Conservation (phyloP, 2,888 invertebrate species). For the Geophilus truncorum region DNA sequence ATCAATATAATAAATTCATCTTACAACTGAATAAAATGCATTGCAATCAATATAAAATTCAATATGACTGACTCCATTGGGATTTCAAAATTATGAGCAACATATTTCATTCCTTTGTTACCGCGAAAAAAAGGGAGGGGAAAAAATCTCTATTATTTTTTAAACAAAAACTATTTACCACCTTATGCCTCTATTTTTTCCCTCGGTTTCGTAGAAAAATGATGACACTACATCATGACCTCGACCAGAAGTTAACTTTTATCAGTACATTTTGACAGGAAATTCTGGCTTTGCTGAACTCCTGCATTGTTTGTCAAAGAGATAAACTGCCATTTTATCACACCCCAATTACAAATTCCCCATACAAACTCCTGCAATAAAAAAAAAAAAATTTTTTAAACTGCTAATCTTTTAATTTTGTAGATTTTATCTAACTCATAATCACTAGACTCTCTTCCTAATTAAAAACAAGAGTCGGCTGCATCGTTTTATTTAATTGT, state of each 20-base stretch:
- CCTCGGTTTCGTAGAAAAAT: neutral
- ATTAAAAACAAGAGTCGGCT: neutral
- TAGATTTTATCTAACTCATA: neutral
- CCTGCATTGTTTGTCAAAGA: neutral
- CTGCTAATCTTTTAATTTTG: no score
- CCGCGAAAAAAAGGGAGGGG: no score
- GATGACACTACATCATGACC: neutral
- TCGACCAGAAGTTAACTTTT: no score
- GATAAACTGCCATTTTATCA: neutral
- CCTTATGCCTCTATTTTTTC: neutral
- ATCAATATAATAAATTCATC: no score
- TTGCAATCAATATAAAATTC: no score
- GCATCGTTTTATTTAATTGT: neutral
- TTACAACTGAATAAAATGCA: no score
- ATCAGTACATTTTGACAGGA: slow-evolving; percentile 6
- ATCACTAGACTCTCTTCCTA: neutral
- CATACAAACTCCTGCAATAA: neutral
- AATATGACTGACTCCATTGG: no score
- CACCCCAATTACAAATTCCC: slow-evolving; percentile 5
- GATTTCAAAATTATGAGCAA: no score
- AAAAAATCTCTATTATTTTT: no score
- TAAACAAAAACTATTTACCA: no score
- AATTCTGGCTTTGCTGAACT: neutral
- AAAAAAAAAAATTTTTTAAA: neutral
- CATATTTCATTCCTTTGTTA: no score